phyloP scores from a whole-genome alignment of 1,140 invertebrate species.

The Drosophila arizonae region DNA sequence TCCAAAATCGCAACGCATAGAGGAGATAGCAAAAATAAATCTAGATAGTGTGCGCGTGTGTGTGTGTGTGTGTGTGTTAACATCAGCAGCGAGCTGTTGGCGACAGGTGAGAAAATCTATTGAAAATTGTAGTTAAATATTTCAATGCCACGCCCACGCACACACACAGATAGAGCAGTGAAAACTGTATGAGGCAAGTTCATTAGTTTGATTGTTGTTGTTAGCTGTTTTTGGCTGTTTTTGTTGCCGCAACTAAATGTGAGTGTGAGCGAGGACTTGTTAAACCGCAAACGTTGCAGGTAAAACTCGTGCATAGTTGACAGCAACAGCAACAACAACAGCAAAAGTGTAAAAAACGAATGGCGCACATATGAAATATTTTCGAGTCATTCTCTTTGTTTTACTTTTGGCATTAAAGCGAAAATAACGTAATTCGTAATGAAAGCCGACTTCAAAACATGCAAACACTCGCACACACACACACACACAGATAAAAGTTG shows the following conservation, averaged over 20 bases:
- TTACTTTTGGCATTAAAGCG: constrained; percentile 53
- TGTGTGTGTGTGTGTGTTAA: constrained; percentile 12
- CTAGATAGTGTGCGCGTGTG: constrained; percentile 16
- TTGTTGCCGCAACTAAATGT: neutral
- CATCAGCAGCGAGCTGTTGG: constrained; percentile 33
- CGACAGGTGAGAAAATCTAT: constrained; percentile 33
- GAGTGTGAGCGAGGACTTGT: neutral
- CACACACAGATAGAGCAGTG: neutral
- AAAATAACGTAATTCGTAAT: constrained; percentile 76
- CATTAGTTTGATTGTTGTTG: constrained; percentile 58
- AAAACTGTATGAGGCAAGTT: constrained; percentile 34
- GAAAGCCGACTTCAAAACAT: constrained; percentile 54
- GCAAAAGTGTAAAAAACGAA: constrained; percentile 1
- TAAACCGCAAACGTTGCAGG: constrained; percentile 37
- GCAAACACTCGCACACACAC: constrained; percentile 27
- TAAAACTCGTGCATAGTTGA: constrained; percentile 39
- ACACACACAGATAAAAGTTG: constrained; percentile 32
- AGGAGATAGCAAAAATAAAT: constrained; percentile 23
- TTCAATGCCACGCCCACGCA: constrained; percentile 32
- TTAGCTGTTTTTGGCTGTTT: constrained; percentile 4
- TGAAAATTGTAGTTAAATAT: constrained; percentile 49
- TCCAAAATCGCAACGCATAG: constrained; percentile 19
- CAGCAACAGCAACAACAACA: constrained; percentile 22
- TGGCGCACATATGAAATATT: constrained; percentile 44
- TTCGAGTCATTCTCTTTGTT: constrained; percentile 17